These are phyloP conservation scores for Lasius platythorax DNA, from an alignment of 2,888 invertebrate genomes.

Conservation along the genomic window DNA sequence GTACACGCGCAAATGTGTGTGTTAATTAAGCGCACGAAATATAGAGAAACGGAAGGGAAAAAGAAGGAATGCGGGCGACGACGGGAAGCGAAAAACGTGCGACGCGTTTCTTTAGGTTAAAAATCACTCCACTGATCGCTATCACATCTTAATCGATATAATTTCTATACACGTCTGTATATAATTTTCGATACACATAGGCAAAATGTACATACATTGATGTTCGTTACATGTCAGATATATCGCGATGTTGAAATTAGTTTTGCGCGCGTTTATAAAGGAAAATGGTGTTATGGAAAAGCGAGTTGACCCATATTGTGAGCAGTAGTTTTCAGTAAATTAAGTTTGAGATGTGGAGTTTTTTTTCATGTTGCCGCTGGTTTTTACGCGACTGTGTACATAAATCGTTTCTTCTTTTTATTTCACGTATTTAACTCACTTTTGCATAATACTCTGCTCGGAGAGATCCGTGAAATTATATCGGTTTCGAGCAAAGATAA, in stretches of 20 bases:
- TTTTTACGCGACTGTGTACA: conserved; percentile 35
- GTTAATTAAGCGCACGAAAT: conserved; percentile 42
- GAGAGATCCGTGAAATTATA: conserved; percentile 16
- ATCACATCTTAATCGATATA: conserved; percentile 20
- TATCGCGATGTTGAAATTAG: background rate
- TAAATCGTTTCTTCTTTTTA: conserved; percentile 53
- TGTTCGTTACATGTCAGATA: background rate
- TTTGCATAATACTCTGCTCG: conserved; percentile 25
- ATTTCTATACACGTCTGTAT: background rate
- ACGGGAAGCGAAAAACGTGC: conserved; percentile 67
- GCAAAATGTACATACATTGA: background rate
- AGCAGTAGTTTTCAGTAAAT: conserved; percentile 60
- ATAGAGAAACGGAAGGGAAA: conserved; percentile 72
- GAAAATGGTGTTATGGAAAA: conserved; percentile 32
- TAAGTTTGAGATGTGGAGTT: conserved; percentile 71
- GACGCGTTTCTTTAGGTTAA: conserved; percentile 71
- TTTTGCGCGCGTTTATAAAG: background rate
- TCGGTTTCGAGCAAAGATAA: conserved; percentile 23
- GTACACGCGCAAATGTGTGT: conserved; percentile 36
- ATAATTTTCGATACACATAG: too few relatives aligned
- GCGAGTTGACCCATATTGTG: conserved; percentile 18
- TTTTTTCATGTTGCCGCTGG: conserved; percentile 56
- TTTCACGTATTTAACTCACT: conserved; percentile 33
- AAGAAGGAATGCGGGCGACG: conserved; percentile 70
- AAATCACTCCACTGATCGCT: conserved; percentile 46